Base-by-base conservation (phyloP, 2,113 vertebrate genomes). In the Hydrochoerus hydrochaeris region DNA sequence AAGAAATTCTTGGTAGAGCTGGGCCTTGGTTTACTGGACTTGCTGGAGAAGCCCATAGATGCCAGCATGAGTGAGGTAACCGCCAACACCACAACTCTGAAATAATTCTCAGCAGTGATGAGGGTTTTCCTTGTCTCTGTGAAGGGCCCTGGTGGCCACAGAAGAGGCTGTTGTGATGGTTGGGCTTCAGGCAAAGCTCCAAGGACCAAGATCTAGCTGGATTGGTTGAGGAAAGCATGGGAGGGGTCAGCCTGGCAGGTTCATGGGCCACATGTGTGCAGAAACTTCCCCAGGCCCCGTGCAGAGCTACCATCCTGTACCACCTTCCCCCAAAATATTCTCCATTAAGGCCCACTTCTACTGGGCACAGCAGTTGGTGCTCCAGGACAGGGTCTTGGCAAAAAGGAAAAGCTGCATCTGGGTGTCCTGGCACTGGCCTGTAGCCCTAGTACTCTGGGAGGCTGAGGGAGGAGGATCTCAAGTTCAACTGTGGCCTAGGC, bases 191-290 rank as follows among this genome's bases (percentile, higher is more conserved):
- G 3, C 1, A 89, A 46, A 71, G 13, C 28, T 49, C 54, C 2
- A 8, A 60, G 54, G 22, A 20, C n/a, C 17, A 2, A 26, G 4
- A 20, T 67, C 62, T 12, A 3, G 13, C 67, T 54, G 28, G 44
- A 46, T 8, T 67, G 35, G 67, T 69, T 20, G 28, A 9, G 65
- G 32, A 63, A 78, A n/a, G 1, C 30, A 0, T 1, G 0, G 10
- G 8, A 78, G 14, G 35, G 3, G 60, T 26, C 63, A 58, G 49
- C 3, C 2, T 16, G 57, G 41, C 24, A 60, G 38, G 77, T 49
- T 44, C 28, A 73, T 94, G 69, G n/a, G 26, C 38, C 20, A 7
- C 10, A 17, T 11, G 35, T 22, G 9, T 62, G 3, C 62, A 41
- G 5, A 41, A 78, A 41, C 32, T 88, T 88, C 35, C 10, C 41